These are phyloP conservation scores for Gobionotothen gibberifrons DNA, from an alignment of 2,797 vertebrate species.

Conservation along the genomic window DNA sequence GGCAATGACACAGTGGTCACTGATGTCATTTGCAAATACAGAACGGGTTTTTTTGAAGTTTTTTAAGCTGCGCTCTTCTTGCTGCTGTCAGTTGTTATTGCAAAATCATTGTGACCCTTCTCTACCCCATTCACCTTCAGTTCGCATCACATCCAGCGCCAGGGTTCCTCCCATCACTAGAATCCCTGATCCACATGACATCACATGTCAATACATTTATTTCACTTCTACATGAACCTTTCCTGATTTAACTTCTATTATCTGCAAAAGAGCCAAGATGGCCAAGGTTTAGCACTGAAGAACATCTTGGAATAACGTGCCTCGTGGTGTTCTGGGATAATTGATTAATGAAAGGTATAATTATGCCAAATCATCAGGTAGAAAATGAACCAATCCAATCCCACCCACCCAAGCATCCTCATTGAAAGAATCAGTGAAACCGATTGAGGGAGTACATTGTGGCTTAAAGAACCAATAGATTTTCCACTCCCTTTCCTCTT, in stretches of 20 bases:
- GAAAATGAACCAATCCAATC: constrained; percentile 52
- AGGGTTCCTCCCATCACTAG: neutral
- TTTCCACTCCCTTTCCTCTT: constrained; percentile 23
- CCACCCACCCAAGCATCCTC: constrained; percentile 36
- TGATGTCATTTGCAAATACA: neutral
- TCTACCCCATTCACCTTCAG: neutral
- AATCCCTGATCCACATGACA: neutral
- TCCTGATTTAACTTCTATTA: neutral
- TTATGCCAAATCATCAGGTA: constrained; percentile 55
- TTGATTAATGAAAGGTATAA: constrained; percentile 56
- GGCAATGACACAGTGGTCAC: too few relatives aligned
- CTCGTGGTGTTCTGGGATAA: constrained; percentile 21
- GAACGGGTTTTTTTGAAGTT: neutral
- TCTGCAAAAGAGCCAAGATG: neutral
- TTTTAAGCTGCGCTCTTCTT: neutral
- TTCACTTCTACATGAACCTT: neutral
- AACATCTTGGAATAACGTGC: neutral
- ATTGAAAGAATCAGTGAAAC: constrained; percentile 46
- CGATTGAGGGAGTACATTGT: constrained; percentile 34
- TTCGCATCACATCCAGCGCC: neutral
- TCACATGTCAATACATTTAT: neutral
- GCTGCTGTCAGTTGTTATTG: too few relatives aligned
- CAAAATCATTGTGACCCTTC: neutral
- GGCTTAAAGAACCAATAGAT: constrained; percentile 50
- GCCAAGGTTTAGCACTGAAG: neutral